These are phyloP conservation scores for Anguilla rostrata DNA, from an alignment of 2,113 vertebrate genomes.

Conservation along the genomic window DNA sequence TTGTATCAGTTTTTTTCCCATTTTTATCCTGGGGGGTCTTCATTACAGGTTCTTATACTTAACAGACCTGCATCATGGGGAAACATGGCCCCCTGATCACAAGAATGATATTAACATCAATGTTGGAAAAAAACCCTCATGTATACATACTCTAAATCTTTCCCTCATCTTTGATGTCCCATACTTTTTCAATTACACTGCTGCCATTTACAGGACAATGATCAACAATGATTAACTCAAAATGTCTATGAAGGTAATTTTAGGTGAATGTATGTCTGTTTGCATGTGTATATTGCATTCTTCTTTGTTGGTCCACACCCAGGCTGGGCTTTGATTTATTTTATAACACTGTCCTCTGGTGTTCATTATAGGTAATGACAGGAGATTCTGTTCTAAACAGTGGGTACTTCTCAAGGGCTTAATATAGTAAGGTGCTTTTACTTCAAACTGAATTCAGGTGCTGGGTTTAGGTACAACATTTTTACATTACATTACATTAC, in stretches of 20 bases:
- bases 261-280: neutral
- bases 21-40: neutral
- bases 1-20: neutral
- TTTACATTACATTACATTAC: too few relatives aligned
- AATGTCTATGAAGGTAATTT: neutral
- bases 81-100: neutral
- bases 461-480: neutral
- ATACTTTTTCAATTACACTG: neutral
- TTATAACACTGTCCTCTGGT: constrained; percentile 52
- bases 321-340: constrained; percentile 15
- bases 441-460: neutral
- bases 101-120: neutral
- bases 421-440: neutral
- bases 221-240: neutral
- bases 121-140: neutral
- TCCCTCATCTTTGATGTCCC: neutral
- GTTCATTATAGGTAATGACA: constrained; percentile 16
- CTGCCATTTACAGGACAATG: neutral
- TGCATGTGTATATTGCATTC: neutral
- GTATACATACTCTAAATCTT: neutral
- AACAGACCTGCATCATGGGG: neutral
- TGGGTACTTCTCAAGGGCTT: neutral
- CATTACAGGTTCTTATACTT: neutral
- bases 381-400: neutral
- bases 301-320: neutral